Evolutionary conservation across 2,797 vertebrate species (phyloP).

Genomic region (Antennarius maculatus): DNA sequence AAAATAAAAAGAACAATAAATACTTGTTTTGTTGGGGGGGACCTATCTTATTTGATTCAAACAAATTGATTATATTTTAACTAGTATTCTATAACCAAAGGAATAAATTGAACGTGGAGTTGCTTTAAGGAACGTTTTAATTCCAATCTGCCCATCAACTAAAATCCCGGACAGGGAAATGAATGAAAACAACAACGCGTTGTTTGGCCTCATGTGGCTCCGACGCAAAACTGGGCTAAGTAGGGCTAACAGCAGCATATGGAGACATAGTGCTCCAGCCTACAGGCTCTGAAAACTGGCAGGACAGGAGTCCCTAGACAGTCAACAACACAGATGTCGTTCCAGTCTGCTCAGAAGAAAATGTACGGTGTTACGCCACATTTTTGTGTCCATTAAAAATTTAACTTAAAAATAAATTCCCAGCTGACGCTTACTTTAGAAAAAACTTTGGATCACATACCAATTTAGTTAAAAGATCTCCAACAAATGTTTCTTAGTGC

Average conservation of each 20-base stretch:
- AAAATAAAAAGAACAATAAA: neutral
- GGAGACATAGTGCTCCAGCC: constrained; percentile 43
- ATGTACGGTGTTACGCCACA: neutral
- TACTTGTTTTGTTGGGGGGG: neutral
- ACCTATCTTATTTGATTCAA: too few relatives aligned
- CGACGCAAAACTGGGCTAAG: constrained; percentile 67
- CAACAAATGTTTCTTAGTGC: too few relatives aligned
- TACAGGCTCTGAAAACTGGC: constrained; percentile 12
- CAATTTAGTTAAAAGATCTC: too few relatives aligned
- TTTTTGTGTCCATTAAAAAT: neutral
- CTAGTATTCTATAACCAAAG: too few relatives aligned
- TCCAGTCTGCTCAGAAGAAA: neutral
- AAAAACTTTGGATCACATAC: neutral
- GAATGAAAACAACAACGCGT: constrained; percentile 42
- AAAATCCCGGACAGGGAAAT: neutral
- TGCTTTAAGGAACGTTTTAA: neutral
- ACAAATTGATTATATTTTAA: too few relatives aligned
- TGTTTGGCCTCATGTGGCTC: constrained; percentile 6
- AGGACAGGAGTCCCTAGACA: constrained; percentile 3
- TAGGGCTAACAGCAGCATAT: constrained; percentile 66
- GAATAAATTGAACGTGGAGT: neutral
- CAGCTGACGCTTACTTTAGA: neutral
- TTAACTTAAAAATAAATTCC: neutral
- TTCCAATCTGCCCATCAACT: neutral
- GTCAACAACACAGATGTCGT: constrained; percentile 3